phyloP scores from a whole-genome alignment of 2,113 vertebrate species.

The Ondatra zibethicus region DNA sequence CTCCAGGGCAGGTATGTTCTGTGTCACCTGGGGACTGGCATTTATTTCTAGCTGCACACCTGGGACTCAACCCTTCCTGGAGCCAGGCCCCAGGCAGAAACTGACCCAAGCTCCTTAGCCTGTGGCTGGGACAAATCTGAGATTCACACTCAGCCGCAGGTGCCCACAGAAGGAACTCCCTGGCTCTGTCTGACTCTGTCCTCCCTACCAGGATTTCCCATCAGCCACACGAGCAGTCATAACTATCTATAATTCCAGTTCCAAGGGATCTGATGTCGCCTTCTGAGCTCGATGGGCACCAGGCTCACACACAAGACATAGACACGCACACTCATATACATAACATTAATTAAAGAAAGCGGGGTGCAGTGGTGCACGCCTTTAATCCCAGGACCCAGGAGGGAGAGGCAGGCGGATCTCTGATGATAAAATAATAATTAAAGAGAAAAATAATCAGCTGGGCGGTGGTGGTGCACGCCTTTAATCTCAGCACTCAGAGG shows the following conservation, averaged over 20 bases:
- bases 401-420: background rate
- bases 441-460: background rate
- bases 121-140: background rate
- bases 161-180: background rate
- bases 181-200: background rate
- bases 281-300: background rate
- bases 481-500: background rate
- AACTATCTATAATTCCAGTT: background rate
- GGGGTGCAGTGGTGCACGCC: accelerated
- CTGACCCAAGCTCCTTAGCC: background rate
- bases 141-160: background rate
- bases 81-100: background rate
- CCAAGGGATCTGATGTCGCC: background rate
- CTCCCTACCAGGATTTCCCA: background rate
- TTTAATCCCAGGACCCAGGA: background rate
- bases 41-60: background rate
- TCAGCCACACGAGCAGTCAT: background rate
- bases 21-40: background rate
- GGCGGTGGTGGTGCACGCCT: background rate
- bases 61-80: background rate
- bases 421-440: background rate
- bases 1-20: background rate
- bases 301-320: background rate
- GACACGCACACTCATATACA: background rate
- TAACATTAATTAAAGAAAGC: background rate